Percentiles rank a stretch among this genome's conserved stretches.
Conservation (phyloP, 2,888 invertebrate species). For the Drosophila borborema region DNA sequence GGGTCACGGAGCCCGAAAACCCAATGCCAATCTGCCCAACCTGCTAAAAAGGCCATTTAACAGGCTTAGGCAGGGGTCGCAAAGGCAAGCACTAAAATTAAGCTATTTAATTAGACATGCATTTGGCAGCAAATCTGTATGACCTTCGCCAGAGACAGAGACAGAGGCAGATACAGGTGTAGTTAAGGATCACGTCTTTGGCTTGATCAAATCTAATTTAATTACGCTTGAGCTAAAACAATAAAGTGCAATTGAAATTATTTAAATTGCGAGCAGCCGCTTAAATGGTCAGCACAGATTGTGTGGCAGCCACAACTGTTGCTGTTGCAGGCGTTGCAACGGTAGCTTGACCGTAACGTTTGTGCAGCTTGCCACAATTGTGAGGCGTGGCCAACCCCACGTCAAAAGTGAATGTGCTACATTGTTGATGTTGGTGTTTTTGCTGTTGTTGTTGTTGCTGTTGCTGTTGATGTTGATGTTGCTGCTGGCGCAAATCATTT, state of each 20-base stretch:
- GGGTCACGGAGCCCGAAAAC: slow-evolving; percentile 26
- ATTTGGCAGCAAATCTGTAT: slow-evolving; percentile 50
- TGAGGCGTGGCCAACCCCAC: slow-evolving; percentile 62
- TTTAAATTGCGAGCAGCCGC: slow-evolving; percentile 53
- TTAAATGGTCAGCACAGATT: slow-evolving; percentile 46
- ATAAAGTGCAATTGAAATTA: slow-evolving; percentile 49
- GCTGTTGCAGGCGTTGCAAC: slow-evolving; percentile 35
- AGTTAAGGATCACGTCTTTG: slow-evolving; percentile 16
- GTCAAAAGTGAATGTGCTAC: slow-evolving; percentile 77
- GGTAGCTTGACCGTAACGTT: slow-evolving; percentile 54
- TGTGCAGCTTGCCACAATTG: slow-evolving; percentile 57
- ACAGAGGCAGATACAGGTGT: not conserved
- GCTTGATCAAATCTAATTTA: slow-evolving; percentile 47
- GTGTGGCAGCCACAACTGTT: slow-evolving; percentile 34
- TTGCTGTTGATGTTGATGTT: not conserved
- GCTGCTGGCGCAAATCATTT: slow-evolving; percentile 58
- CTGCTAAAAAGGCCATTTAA: slow-evolving; percentile 7
- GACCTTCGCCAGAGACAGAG: slow-evolving; percentile 57
- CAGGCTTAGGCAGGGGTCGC: not conserved
- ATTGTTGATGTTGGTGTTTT: slow-evolving; percentile 17
- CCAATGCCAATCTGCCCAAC: not conserved
- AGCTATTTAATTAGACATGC: slow-evolving; percentile 55
- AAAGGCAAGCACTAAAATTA: not conserved
- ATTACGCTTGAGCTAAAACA: slow-evolving; percentile 43
- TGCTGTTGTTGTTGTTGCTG: slow-evolving; percentile 6